Evolutionary conservation across 2,888 invertebrate genomes (phyloP).

Genomic region (Rotaria socialis): DNA sequence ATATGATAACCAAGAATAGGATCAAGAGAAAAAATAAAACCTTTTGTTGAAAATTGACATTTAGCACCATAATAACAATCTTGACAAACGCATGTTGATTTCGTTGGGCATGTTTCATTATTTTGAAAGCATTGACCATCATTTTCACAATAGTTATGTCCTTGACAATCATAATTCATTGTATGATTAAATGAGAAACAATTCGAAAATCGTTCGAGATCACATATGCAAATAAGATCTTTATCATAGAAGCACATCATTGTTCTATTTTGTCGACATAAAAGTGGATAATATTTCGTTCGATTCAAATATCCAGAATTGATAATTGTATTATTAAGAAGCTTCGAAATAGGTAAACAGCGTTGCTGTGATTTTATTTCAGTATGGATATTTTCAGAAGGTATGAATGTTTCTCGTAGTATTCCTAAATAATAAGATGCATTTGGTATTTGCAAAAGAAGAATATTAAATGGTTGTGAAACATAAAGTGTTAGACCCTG

Average conservation of each 20-base stretch:
- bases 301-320: neutral
- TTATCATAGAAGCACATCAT: conserved; percentile 6
- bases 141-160: neutral
- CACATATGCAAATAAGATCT: neutral
- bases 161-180: neutral
- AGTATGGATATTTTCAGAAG: too few species aligned
- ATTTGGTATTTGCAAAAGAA: too few species aligned
- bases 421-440: too few species aligned
- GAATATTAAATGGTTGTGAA: too few species aligned
- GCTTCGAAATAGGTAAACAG: too few species aligned
- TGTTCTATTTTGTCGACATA: neutral
- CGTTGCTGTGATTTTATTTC: too few species aligned
- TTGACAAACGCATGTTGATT: neutral
- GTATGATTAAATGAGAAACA: neutral
- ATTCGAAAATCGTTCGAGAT: neutral
- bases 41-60: neutral
- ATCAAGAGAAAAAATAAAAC: neutral
- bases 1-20: neutral
- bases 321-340: too few species aligned
- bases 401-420: too few species aligned
- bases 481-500: too few species aligned
- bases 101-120: neutral
- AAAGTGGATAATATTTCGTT: neutral
- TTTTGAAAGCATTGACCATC: conserved; percentile 6
- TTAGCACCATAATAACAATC: neutral